Evolutionary conservation across 2,113 vertebrate genomes (phyloP).

Genomic region (Dascyllus trimaculatus): DNA sequence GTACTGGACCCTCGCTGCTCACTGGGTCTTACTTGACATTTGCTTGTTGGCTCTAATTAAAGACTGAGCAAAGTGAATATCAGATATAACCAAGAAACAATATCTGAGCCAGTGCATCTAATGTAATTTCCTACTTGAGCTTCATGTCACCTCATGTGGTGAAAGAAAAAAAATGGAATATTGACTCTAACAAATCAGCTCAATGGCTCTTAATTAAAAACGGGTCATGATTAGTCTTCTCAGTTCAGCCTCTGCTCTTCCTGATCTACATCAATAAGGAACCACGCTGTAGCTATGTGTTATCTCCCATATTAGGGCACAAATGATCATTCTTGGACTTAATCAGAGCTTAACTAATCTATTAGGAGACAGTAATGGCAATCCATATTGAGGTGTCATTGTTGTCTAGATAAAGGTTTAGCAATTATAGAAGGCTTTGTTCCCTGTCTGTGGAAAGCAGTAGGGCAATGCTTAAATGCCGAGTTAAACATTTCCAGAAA

Average conservation of each 20-base stretch:
- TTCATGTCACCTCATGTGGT: not conserved
- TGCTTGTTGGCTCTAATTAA: constrained; percentile 15
- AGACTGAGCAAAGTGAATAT: not conserved
- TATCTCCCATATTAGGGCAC: not conserved
- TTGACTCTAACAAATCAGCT: constrained; percentile 6
- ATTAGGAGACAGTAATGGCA: not conserved
- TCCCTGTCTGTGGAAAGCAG: not conserved
- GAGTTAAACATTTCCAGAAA: too few species aligned
- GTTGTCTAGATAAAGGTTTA: constrained; percentile 1
- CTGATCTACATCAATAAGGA: constrained; percentile 3
- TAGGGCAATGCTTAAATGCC: too few species aligned
- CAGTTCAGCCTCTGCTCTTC: not conserved
- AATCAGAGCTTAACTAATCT: not conserved
- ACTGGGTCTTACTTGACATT: not conserved
- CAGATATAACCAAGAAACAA: not conserved
- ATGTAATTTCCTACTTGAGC: not conserved
- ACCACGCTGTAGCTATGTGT: not conserved
- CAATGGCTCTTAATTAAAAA: constrained; percentile 3
- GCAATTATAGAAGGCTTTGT: not conserved
- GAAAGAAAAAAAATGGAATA: constrained; percentile 11
- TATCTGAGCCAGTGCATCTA: not conserved
- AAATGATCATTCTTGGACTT: not conserved
- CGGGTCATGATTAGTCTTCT: not conserved
- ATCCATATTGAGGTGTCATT: not conserved
- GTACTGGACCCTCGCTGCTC: constrained; percentile 72